A percentile compares a stretch with the other conserved stretches of the same genome.
phyloP scores from a whole-genome alignment of 2,888 invertebrate genomes.

The Xylota sylvarum region DNA sequence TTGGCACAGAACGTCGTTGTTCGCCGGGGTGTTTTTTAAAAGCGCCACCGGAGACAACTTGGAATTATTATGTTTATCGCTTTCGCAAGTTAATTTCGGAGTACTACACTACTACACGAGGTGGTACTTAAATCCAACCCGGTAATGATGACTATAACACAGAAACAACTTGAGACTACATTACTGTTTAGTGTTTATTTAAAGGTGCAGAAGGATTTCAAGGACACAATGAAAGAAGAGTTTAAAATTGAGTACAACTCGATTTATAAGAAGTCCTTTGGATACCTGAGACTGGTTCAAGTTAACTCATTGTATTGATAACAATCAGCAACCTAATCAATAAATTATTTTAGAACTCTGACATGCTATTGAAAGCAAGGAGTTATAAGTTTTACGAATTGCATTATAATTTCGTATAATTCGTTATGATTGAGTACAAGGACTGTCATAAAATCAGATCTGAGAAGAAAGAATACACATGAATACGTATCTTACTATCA shows the following conservation, averaged over 20 bases:
- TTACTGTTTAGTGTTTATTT: neutral
- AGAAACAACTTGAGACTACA: constrained; percentile 13
- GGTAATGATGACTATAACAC: constrained; percentile 23
- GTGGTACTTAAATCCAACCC: constrained; percentile 22
- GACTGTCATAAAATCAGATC: too few relatives aligned
- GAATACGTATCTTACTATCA: too few relatives aligned
- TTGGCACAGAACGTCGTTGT: constrained; percentile 43
- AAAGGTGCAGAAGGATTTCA: neutral
- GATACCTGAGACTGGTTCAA: too few relatives aligned
- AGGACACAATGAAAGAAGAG: neutral
- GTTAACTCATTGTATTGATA: too few relatives aligned
- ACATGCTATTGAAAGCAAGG: too few relatives aligned
- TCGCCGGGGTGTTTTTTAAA: constrained; percentile 9
- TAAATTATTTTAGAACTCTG: too few relatives aligned
- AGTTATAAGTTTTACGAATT: too few relatives aligned
- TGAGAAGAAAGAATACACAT: too few relatives aligned
- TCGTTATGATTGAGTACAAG: too few relatives aligned
- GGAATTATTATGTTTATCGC: constrained; percentile 33
- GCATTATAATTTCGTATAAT: too few relatives aligned
- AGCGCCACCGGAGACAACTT: constrained; percentile 1
- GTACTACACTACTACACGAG: constrained; percentile 14
- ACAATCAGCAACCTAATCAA: too few relatives aligned
- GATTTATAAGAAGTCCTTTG: too few relatives aligned
- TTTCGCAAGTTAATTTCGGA: constrained; percentile 34
- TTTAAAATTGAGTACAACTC: neutral